Base-by-base conservation (phyloP, 2,888 invertebrate genomes). In the Baronia brevicornis region DNA sequence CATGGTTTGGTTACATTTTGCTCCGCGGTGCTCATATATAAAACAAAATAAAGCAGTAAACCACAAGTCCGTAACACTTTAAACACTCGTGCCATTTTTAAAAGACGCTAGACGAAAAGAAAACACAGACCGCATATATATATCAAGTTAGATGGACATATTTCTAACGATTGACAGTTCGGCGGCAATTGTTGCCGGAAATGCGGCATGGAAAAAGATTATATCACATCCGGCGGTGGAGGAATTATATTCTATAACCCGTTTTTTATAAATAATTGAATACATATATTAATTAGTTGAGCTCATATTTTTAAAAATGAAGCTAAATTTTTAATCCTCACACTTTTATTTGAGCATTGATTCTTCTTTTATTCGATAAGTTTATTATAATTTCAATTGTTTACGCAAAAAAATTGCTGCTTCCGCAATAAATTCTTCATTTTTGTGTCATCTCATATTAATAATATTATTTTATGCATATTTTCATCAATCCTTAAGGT, bases 51-150 rank as follows among this genome's bases (percentile, higher is more conserved):
- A 32, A 74, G 40, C 34, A 74, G 48, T 73, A 78, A 66, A 52
- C 79, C 69, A 79, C 82, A 82, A 84, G 84, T 84, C 84, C 84
- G 84, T 52, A 77, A 54, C 49, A 70, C 51, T 56, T 54, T 68
- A 27, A 44, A 45, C 50, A 60, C 53, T 59, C 54, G 48, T 57
- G 70, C 67, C 82, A 82, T 84, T 69, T 71, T 71, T 43, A 43
- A 33, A 39, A 36, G 40, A 43, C 46, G 51, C 47, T 59, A 54
- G 48, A 45, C 40, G 41, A 53, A 65, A 63, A 54, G 49, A 62
- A 68, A 69, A 68, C 55, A 56, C 54, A 40, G 43, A 46, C 47
- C 43, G 46, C 49, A 44, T 47, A 39, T 38, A 51, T 44, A 48
- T 36, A 45, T 33, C 41, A n/a, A n/a, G n/a, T n/a, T 56, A 60